Percentiles rank a stretch among this genome's conserved stretches.
phyloP scores from a whole-genome alignment of 2,797 vertebrate genomes.

The Lepilemur septentrionalis region DNA sequence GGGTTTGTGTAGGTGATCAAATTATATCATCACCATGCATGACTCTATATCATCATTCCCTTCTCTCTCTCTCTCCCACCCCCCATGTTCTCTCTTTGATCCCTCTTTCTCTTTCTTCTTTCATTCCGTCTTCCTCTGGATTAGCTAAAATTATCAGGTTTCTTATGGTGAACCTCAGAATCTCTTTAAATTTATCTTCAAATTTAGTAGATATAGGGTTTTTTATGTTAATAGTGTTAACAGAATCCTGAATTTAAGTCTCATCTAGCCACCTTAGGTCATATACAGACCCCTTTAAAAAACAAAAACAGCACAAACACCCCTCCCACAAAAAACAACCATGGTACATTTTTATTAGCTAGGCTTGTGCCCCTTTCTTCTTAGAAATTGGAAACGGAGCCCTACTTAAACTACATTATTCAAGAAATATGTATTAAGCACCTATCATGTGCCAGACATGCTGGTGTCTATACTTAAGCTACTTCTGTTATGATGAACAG shows the following conservation, averaged over 20 bases:
- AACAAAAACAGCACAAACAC: not conserved
- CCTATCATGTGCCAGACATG: no score
- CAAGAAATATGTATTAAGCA: not conserved
- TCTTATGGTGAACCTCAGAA: not conserved
- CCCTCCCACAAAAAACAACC: not conserved
- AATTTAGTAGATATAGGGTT: not conserved
- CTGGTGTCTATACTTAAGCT: not conserved
- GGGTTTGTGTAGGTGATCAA: no score
- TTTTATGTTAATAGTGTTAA: not conserved
- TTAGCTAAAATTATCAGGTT: not conserved
- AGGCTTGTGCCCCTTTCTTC: not conserved
- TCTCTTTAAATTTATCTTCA: not conserved
- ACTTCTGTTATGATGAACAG: not conserved
- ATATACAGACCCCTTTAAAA: not conserved
- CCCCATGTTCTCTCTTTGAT: not conserved
- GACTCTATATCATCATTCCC: no score
- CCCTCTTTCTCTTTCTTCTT: not conserved
- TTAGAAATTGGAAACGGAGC: not conserved
- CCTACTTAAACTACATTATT: not conserved
- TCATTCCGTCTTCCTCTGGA: not conserved
- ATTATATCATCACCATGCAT: not conserved
- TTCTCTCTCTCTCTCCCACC: not conserved
- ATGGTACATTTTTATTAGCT: not conserved
- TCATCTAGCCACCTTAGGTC: not conserved
- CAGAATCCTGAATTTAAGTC: not conserved